phyloP scores from a whole-genome alignment of 1,140 invertebrate species.

The Cecropterus lyciades region DNA sequence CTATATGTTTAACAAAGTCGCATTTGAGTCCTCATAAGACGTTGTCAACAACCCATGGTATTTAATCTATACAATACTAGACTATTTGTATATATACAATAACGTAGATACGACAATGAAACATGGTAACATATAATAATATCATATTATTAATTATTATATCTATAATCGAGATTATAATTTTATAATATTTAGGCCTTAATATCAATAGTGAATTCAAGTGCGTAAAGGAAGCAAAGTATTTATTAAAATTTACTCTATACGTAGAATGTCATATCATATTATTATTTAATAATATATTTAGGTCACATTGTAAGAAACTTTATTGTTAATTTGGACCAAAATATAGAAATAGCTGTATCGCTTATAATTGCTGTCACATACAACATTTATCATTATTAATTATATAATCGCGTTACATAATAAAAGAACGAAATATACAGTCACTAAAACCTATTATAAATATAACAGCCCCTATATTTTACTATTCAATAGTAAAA shows the following conservation, averaged over 20 bases:
- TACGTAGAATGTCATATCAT: constrained; percentile 10
- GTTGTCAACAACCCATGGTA: constrained; percentile 60
- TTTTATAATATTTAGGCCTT: constrained; percentile 51
- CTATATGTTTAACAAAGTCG: constrained; percentile 66
- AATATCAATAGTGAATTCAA: constrained; percentile 31
- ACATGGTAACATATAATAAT: constrained; percentile 62
- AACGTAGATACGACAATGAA: constrained; percentile 59
- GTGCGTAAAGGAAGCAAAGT: constrained; percentile 29
- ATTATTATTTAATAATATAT: constrained; percentile 31
- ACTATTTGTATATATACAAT: constrained; percentile 48
- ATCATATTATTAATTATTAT: constrained; percentile 48
- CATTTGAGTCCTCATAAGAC: constrained; percentile 62
- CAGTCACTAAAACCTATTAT: constrained; percentile 70
- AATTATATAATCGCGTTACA: constrained; percentile 32
- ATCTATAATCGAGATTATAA: constrained; percentile 64
- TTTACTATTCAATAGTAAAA: constrained; percentile 80
- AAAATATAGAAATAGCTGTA: constrained; percentile 50
- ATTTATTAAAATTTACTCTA: constrained; percentile 16
- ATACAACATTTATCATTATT: constrained; percentile 32
- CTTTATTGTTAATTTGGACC: constrained; percentile 36
- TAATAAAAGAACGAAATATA: constrained; percentile 71
- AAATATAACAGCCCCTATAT: constrained; percentile 78
- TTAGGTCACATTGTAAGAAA: constrained; percentile 27
- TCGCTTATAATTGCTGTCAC: constrained; percentile 14
- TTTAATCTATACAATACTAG: constrained; percentile 49